These are phyloP conservation scores for Triplophysa yarkandensis DNA, from an alignment of 2,797 vertebrate species.

Conservation along the genomic window DNA sequence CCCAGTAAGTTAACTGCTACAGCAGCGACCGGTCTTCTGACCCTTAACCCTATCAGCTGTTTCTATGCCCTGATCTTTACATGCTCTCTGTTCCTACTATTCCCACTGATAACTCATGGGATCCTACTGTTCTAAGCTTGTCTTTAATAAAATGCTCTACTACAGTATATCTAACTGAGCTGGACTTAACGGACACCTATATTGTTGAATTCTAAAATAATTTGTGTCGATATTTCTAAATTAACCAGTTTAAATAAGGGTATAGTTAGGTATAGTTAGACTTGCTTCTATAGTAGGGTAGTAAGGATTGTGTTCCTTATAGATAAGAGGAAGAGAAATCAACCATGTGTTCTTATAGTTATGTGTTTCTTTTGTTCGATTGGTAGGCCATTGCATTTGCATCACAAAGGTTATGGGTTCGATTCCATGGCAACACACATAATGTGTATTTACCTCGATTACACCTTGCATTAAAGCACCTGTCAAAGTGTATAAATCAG, in stretches of 20 bases:
- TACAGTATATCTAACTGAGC: neutral
- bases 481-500: no score
- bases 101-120: conserved; percentile 7
- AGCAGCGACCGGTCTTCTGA: conserved; percentile 26
- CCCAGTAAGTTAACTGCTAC: conserved; percentile 64
- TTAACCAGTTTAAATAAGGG: neutral
- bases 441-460: no score
- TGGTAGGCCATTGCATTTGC: no score
- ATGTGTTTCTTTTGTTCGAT: no score
- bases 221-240: neutral
- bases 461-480: no score
- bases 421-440: no score
- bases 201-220: conserved; percentile 1
- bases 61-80: conserved; percentile 30
- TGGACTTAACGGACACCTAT: neutral
- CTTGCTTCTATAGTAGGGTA: neutral
- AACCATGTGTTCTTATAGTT: no score
- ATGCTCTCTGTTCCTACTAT: conserved; percentile 12
- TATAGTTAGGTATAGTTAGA: neutral
- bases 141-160: neutral
- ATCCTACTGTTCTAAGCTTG: conserved; percentile 10
- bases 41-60: conserved; percentile 36
- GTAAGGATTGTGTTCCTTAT: neutral
- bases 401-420: no score
- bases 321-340: no score